phyloP scores from a whole-genome alignment of 2,888 invertebrate genomes.

The Xanthia icteritia region DNA sequence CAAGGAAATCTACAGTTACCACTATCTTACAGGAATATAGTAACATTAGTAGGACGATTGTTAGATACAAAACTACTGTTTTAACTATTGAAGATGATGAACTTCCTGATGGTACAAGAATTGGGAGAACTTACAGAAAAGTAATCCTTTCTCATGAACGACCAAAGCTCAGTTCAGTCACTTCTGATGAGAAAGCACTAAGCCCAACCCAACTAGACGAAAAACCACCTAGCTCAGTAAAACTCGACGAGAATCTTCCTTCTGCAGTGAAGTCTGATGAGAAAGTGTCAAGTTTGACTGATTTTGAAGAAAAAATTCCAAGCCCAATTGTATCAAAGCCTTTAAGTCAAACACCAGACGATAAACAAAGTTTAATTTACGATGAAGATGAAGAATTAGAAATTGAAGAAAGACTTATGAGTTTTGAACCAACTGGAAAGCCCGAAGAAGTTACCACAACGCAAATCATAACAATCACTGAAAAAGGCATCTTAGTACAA shows the following conservation, averaged over 20 bases:
- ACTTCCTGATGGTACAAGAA: constrained; percentile 52
- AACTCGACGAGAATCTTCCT: background rate
- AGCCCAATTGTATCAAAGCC: background rate
- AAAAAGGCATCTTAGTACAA: constrained; percentile 43
- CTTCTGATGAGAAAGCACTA: constrained; percentile 41
- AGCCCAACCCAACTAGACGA: constrained; percentile 59
- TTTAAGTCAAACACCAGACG: constrained; percentile 18
- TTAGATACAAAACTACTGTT: constrained; percentile 60
- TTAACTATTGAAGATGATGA: constrained; percentile 65
- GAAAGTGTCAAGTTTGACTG: background rate
- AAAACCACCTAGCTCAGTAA: constrained; percentile 14
- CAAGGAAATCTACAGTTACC: constrained; percentile 47
- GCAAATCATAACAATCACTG: constrained; percentile 25
- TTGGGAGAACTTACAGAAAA: constrained; percentile 53
- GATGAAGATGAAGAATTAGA: constrained; percentile 61
- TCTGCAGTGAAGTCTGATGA: background rate
- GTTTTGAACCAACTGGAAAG: constrained; percentile 56
- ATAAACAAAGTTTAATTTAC: constrained; percentile 51
- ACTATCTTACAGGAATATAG: constrained; percentile 62
- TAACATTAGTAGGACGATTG: constrained; percentile 50
- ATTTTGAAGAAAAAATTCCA: constrained; percentile 6
- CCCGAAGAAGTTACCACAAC: constrained; percentile 50
- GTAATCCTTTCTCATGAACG: constrained; percentile 53
- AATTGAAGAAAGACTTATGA: constrained; percentile 64
- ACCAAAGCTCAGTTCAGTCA: constrained; percentile 44